Evolutionary conservation across 2,113 vertebrate genomes (phyloP), one percentile per base, ranked within the genome.

Genomic region (Balaeniceps rex): DNA sequence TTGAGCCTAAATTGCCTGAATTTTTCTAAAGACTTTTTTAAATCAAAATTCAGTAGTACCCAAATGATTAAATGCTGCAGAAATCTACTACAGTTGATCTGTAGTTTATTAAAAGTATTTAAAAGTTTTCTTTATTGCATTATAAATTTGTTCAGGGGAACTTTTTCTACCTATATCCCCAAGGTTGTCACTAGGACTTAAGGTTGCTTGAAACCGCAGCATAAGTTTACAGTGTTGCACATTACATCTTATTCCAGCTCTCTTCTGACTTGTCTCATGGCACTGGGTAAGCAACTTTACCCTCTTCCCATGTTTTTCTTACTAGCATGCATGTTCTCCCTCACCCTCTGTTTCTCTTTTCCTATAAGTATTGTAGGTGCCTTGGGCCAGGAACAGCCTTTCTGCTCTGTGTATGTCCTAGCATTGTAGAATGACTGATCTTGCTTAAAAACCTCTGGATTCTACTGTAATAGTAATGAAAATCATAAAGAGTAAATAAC

Each of bases 361-460:
- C 21, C 11, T 8, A 0, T 6, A 34, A 46, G 12, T 28, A 5
- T 4, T n/a, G 28, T 21, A 28, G 18, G 7, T 66, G 55, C 64
- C 36, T 78, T 44, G 22, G n/a, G 65, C 40, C 65, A 60, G 47
- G n/a, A 83, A 11, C 34, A 69, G 17, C 36, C 60, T 70, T 77
- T 29, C 54, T 93, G 76, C 38, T 80, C 26, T 52, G 4, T 55
- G 6, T 31, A 4, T 58, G 24, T 72, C 52, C 40, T 33, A 4
- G 14, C 25, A 11, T 15, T 21, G 36, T 12, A 49, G 34, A 91
- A 76, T 63, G 69, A 51, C 70, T 12, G 2, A 26, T 76, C 49
- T 77, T 75, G 7, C 33, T 61, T 78, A 26, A 68, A 64, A 90
- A 38, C 29, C 44, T 83, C 58, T 51, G 24, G 14, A 9, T 83